Evolutionary conservation across 2,888 invertebrate genomes (phyloP), one percentile per base, ranked within the genome.

Genomic region (Chaitophorus viminalis): DNA sequence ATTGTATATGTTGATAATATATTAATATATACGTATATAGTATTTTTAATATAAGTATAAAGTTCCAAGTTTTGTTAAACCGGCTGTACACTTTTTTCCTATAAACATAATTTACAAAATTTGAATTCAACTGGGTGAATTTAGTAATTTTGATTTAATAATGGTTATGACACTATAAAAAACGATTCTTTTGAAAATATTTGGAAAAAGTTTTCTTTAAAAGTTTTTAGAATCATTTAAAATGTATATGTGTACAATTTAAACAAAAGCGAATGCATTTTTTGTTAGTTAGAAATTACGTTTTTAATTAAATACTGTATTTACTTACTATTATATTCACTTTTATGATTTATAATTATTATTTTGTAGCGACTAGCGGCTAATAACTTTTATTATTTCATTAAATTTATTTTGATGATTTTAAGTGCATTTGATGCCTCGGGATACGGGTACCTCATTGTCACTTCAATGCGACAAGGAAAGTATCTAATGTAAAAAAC

Each of bases 31-130:
- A 25, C 9, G 6, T 5, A 25, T 60, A 60, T 21, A 25, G 21
- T 9, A 0, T 21, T 60, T 25, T n/a, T 60, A 33, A 39, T 39
- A 11, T 39, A 25, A 3, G 36, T 60, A 60, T 79, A 60, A n/a
- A 33, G 54, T 46, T 25, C 54, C 25, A 54, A 77, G 77, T 77
- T 77, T 52, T 52, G 77, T 60, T 78, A 25, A n/a, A 54, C 54
- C 6, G 25, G 29, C 25, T 25, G 33, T 21, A 25, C 31, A 54
- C 39, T 33, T 77, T 33, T 78, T n/a, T 3, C n/a, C 60, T n/a
- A 1, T 52, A 0, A 11, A 25, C 1, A 52, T 77, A 77, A 31
- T 31, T 77, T 4, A 31, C 46, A 77, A 21, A 52, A 33, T 78
- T 78, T 25, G 3, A 33, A 33, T 54, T 60, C n/a, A 54, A 33